Evolutionary conservation across 1,140 invertebrate genomes (phyloP), one percentile per base, ranked within the genome.

Genomic region (Hesperophylax magnus): DNA sequence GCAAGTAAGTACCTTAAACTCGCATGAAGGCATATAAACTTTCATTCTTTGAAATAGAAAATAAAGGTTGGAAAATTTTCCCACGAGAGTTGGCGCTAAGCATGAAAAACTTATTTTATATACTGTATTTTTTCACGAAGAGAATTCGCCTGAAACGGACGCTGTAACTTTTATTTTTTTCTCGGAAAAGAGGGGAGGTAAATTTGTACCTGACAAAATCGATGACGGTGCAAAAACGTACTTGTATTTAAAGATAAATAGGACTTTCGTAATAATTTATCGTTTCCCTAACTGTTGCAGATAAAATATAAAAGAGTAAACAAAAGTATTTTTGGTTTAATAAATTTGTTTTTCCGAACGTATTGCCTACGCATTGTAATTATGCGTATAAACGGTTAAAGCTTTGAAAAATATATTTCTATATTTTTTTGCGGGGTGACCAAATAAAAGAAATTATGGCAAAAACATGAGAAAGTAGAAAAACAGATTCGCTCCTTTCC

Each of bases 91-190:
- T 24, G 56, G 60, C 18, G 18, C 54, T 34, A 60, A 80, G 53
- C 65, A 74, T 69, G 78, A 60, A 58, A 61, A 74, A 75, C 74
- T 80, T 80, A 75, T 80, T 80, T 80, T 69, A 75, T 69, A 61
- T 80, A 61, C 52, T 20, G 78, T 74, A 80, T 71, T 80, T 80
- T 80, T 80, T 75, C 78, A 56, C 78, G 60, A 60, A 47, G 53
- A 65, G 74, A 61, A 58, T 60, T 58, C 71, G 61, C 58, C 20
- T 27, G 71, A 20, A 80, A 80, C 65, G 69, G 53, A 60, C 78
- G 78, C 20, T 27, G 65, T 72, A 58, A 71, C 56, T 56, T 71
- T 72, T 79, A 79, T 79, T 72, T 61, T 72, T 61, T 61, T 24
- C 56, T 53, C 56, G 17, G 34, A 71, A 34, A 58, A 75, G 27